Base-by-base conservation (phyloP, 1,140 invertebrate species). In the Drosophila micromelanica region DNA sequence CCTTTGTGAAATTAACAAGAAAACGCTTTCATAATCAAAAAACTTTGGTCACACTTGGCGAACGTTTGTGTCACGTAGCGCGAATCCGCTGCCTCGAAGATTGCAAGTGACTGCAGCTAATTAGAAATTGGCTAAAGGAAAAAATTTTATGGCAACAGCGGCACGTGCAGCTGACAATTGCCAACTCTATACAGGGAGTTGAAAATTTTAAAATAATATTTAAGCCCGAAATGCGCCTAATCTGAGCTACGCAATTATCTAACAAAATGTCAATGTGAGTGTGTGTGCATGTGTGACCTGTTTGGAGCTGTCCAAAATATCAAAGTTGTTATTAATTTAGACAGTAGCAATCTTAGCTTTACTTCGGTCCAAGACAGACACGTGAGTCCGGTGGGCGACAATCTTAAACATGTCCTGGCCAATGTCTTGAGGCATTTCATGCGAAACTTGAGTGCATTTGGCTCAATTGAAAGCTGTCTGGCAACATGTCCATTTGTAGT, bases 401-500 rank as follows among this genome's bases (percentile, higher is more conserved):
- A 52, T 73, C 49, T 32, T 52, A 30, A 9, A 32, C 63, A 49
- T 64, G 35, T 40, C 57, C 37, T 45, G 20, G 13, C 20, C 54
- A 38, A 64, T 49, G 61, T 72, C 61, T 65, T 67, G 62, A 67
- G 70, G 59, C 69, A 51, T 45, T 32, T 35, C 48, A 40, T 27
- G 49, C 30, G 63, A 49, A 73, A 60, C 62, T 68, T 68, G 56
- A 73, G 70, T 73, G 70, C 70, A 73, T 73, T 73, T 73, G 55
- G 32, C 37, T n/a, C 62, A 68, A 73, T 68, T 60, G 63, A 73
- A 67, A 59, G 38, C 63, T 73, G 55, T 73, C 55, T 65, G 52
- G 62, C 46, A 55, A 56, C 37, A 60, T 64, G 60, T 71, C 68
- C 51, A 71, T 57, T 40, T 73, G 67, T 71, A 40, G 6, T 35